Base-by-base conservation (phyloP, 2,888 invertebrate species). In the Spatulosminthurus flaviceps region DNA sequence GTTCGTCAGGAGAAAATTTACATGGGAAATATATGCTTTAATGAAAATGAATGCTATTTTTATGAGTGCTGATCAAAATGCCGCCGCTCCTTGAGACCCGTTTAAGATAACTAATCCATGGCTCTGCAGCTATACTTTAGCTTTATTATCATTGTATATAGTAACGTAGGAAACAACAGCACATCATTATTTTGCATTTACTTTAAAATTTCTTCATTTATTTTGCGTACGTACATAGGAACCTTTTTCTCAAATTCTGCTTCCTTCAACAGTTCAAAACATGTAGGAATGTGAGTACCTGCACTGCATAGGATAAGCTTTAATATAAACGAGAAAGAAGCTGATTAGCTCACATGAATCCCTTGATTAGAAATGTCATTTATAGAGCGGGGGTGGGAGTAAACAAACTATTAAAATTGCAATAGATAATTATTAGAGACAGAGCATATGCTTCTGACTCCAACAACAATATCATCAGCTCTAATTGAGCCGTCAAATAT, bases 41-140 rank as follows among this genome's bases (percentile, higher is more conserved):
- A 64, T 64, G 22, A 24, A 64, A 64, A 64, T 67, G 29, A 67
- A 28, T 19, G n/a, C 11, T 26, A 64, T 22, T 19, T 11, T 28
- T 29, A 67, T 67, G 26, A 67, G 67, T 67, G 28, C 67, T 67
- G 67, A 67, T 67, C 67, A 67, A 67, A 67, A n/a, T n/a, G n/a
- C n/a, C n/a, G 67, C 28, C 67, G 64, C 51, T 51, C 51, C 51
- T 51, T 2, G 16, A n/a, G n/a, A 51, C 51, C 51, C 51, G 51
- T 51, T 51, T 11, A 51, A 51, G 16, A 51, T 51, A 19, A 2
- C 2, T 51, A 51, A 51, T 51, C 51, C 51, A 51, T 51, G 51
- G 16, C 51, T 51, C 5, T 19, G n/a, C n/a, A n/a, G n/a, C n/a
- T n/a, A 5, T 51, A 51, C 51, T 51, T 51, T 5, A 51, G 51